A percentile compares a stretch with the other conserved stretches of the same genome.
These are phyloP conservation scores for Morbakka virulenta DNA, from an alignment of 30 jellyfish, hydroid and myxozoan genomes.

Conservation along the genomic window DNA sequence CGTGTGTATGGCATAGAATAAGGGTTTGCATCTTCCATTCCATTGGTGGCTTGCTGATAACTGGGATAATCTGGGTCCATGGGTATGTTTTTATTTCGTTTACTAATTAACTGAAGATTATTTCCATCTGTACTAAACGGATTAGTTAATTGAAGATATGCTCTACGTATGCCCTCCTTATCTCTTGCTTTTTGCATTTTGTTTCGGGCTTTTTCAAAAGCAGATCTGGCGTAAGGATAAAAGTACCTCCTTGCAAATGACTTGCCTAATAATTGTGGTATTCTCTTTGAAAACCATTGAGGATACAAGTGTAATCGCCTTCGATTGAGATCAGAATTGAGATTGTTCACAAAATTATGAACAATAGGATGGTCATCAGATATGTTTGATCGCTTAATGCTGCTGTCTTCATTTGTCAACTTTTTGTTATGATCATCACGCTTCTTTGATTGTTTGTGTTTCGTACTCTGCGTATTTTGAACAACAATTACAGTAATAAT, in stretches of 20 bases:
- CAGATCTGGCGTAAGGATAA: conserved; percentile 9
- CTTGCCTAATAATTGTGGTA: conserved; percentile 50
- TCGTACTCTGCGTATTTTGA: not conserved
- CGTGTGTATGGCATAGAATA: too few species aligned
- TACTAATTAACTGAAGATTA: too few species aligned
- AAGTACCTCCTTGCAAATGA: conserved; percentile 29
- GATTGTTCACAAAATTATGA: not conserved
- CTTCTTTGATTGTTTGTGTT: not conserved
- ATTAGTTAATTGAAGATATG: too few species aligned
- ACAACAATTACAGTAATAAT: not conserved
- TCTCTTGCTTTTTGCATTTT: not conserved
- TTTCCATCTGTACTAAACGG: too few species aligned
- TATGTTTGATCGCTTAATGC: not conserved
- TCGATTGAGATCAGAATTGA: not conserved
- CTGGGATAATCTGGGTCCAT: too few species aligned
- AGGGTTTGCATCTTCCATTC: too few species aligned
- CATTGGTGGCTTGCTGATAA: too few species aligned
- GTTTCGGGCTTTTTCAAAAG: not conserved
- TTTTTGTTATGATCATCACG: too few species aligned
- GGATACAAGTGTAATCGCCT: conserved; percentile 63
- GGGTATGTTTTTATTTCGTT: too few species aligned
- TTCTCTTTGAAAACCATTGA: conserved; percentile 78
- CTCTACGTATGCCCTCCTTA: not conserved
- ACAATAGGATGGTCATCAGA: not conserved
- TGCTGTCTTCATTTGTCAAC: not conserved